These are phyloP conservation scores for Galerucella pusilla DNA, from an alignment of 2,888 invertebrate genomes.

Conservation along the genomic window DNA sequence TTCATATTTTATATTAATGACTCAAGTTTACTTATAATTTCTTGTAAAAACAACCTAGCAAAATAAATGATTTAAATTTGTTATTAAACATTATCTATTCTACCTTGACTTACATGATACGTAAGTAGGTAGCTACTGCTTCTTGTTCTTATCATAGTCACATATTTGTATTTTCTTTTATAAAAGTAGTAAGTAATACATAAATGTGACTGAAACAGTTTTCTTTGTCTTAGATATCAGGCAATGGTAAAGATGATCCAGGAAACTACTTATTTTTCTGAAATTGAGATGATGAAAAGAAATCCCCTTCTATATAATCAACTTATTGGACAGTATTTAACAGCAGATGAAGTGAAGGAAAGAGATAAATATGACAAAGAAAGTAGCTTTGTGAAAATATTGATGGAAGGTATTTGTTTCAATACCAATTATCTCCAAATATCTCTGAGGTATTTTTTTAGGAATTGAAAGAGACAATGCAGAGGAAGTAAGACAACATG, in stretches of 20 bases:
- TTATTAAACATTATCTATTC: too few species aligned
- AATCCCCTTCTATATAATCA: slow-evolving; percentile 92
- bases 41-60: too few species aligned
- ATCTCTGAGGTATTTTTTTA: not conserved
- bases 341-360: slow-evolving; percentile 77
- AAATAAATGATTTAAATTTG: too few species aligned
- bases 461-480: slow-evolving; percentile 77
- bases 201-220: too few species aligned
- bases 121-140: too few species aligned
- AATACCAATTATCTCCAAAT: not conserved
- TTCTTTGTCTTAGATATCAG: slow-evolving; percentile 70
- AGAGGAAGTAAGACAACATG: slow-evolving; percentile 71
- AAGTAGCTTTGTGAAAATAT: slow-evolving; percentile 77
- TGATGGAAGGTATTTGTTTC: slow-evolving; percentile 74
- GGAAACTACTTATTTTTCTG: slow-evolving; percentile 84
- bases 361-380: slow-evolving; percentile 70
- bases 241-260: slow-evolving; percentile 80
- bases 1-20: not conserved
- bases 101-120: too few species aligned
- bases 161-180: too few species aligned
- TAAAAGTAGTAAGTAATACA: too few species aligned
- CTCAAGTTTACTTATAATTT: too few species aligned
- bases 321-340: slow-evolving; percentile 86
- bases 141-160: too few species aligned
- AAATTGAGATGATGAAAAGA: slow-evolving; percentile 92